Base-by-base conservation (phyloP, 2,797 vertebrate species). In the Eremophila alpestris region DNA sequence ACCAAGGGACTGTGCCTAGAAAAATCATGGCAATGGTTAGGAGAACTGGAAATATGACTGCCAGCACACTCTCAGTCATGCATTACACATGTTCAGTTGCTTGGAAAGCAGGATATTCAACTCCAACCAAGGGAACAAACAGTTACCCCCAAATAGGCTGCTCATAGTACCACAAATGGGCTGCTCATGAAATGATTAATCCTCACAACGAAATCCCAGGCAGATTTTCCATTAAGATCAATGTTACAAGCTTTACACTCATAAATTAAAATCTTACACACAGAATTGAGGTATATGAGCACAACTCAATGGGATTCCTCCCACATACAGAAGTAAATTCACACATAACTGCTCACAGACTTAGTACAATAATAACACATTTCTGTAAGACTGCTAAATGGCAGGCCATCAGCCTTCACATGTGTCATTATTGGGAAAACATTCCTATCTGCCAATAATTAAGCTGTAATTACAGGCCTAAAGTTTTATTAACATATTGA, bases 371-470 rank as follows among this genome's bases (percentile, higher is more conserved):
- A 89, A 51, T 41, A 92, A 56, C 43, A 59, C 23, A 82, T 82
- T 89, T 69, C 52, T 32, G 2, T 43, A 82, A 89, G 43, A 69
- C 32, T 92, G 59, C 34, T 73, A 87, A 90, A 73, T 38, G 71
- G 52, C 67, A 89, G 67, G 55, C 36, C 81, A 92, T 41, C 48
- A 84, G 56, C 38, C 52, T 87, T 92, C 52, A 22, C 21, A 14
- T 51, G 23, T 74, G 62, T 62, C 69, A 68, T 74, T 87, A 93
- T 14, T 49, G 62, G n/a, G 54, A 78, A 90, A 76, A 77, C 68
- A 87, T 76, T 89, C 23, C 9, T 48, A 84, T 76, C 26, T 92
- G 77, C 40, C 70, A 87, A 84, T 93, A 92, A 95, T 90, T 94
- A 92, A 56, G 26, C 26, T 56, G 34, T 5, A 87, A 87, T 76